Base-by-base conservation (phyloP, 2,113 vertebrate species). In the Noturus placidus region DNA sequence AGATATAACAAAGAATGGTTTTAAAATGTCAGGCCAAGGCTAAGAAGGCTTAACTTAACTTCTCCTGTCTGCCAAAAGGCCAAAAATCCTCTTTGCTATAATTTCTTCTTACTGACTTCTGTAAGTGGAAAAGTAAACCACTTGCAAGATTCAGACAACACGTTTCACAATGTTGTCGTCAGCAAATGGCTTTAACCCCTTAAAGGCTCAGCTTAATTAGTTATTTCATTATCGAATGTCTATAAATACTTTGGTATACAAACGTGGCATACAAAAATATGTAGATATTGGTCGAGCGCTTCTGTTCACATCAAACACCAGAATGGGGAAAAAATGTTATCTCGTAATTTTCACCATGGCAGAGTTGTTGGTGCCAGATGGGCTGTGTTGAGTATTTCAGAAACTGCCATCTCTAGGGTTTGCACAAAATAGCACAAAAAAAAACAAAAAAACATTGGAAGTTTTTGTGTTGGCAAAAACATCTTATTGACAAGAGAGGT, bases 51-150 rank as follows among this genome's bases (percentile, higher is more conserved):
- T 85, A 0, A 0, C 80, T 86, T 20, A 0, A 46, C 85, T 61
- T 87, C 56, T 67, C 69, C 70, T 82, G 46, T 79, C 59, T 88
- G 86, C 91, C 88, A 89, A 88, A 72, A 87, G 87, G 33, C 69
- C 30, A 76, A 89, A 67, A 61, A 20, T 61, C 20, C 56, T 61
- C 19, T 7, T 82, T 61, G 14, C 33, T 0, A 14, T 90, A 63
- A 82, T 90, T 78, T 69, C 6, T 50, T 50, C 56, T 42, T 52
- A 50, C 70, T 52, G 72, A 89, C 74, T 61, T 86, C 56, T 52
- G 80, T 77, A 63, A 81, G 74, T 91, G 85, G 87, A 91, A 91
- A 92, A 38, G 85, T 50, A 77, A 87, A 90, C 88, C 82, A 79
- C 76, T 52, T 80, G 87, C 90, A 90, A 89, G 25, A 87, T 80